Conservation (phyloP, 2,888 invertebrate genomes). For the Boloria selene region DNA sequence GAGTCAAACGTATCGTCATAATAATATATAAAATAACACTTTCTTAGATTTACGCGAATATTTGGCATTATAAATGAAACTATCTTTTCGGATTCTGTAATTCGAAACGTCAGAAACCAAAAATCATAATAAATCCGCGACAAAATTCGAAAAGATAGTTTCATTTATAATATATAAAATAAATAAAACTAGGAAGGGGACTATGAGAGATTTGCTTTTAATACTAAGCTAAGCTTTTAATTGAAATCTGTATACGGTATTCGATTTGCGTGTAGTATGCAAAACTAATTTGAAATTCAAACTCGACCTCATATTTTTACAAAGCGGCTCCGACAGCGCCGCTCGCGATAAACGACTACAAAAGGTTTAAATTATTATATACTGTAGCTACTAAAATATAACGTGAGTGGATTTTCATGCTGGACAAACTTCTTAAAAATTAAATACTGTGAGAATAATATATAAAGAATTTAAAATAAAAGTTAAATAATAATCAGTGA, state of each 20-base stretch:
- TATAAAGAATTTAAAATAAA: neutral
- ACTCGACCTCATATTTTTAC: constrained; percentile 19
- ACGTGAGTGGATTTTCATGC: constrained; percentile 4
- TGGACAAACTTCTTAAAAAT: neutral
- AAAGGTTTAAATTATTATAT: constrained; percentile 16
- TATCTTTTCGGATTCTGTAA: no score
- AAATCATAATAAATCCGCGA: no score
- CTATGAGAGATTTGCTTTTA: neutral
- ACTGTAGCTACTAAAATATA: neutral
- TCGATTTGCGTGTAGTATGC: constrained; percentile 5
- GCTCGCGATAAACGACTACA: constrained; percentile 5
- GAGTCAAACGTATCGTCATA: no score
- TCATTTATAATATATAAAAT: no score
- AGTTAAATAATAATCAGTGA: no score
- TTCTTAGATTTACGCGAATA: no score
- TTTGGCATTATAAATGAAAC: no score
- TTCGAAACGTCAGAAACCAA: no score
- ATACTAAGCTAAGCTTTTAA: constrained; percentile 7
- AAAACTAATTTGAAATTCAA: constrained; percentile 46
- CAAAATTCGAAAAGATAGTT: no score
- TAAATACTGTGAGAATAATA: neutral
- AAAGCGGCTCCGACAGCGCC: constrained; percentile 9
- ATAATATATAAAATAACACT: no score
- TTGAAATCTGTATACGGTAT: constrained; percentile 1
- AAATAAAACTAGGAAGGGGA: no score